Evolutionary conservation across 1,140 invertebrate species (phyloP), one percentile per base, ranked within the genome.

Genomic region (Ips nitidus): DNA sequence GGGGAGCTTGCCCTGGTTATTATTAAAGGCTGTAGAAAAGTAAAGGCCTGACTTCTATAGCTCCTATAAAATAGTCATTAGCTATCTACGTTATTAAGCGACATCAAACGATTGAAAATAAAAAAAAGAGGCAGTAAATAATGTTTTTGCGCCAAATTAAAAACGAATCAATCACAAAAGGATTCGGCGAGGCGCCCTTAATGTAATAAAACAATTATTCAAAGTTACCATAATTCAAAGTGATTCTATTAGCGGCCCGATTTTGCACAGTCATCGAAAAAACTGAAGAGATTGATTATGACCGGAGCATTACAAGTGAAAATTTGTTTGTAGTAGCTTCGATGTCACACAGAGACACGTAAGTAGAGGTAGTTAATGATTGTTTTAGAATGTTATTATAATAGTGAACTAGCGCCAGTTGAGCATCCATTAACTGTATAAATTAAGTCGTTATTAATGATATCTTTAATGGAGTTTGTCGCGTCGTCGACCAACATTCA

Each of bases 151-250:
- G 59, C 67, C 60, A 59, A 69, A 69, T 69, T 69, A 69, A 69
- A 69, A 69, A 55, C 67, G 52, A 52, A 69, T 69, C 52, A 69
- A 69, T 69, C 67, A 69, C 58, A 56, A 69, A 69, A 59, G 43
- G 22, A 43, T 57, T 52, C 42, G 56, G 45, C 41, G 66, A 55
- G 56, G 67, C 67, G 60, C 60, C 67, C 53, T 69, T 69, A 63
- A 69, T 69, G 47, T 69, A 69, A 69, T 69, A 69, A 69, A 69
- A 69, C 67, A 69, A 69, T 69, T 69, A 69, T 69, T 69, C 67
- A 69, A 63, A 55, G 67, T 69, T 69, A 62, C 42, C 45, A 61
- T 69, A 69, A 69, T 69, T 59, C 42, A 69, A 69, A 69, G 67
- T 69, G 67, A 69, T 69, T 69, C 67, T 69, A 69, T 69, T 69